Evolutionary conservation across 1,140 invertebrate genomes (phyloP).

Genomic region (Carposina sasakii): DNA sequence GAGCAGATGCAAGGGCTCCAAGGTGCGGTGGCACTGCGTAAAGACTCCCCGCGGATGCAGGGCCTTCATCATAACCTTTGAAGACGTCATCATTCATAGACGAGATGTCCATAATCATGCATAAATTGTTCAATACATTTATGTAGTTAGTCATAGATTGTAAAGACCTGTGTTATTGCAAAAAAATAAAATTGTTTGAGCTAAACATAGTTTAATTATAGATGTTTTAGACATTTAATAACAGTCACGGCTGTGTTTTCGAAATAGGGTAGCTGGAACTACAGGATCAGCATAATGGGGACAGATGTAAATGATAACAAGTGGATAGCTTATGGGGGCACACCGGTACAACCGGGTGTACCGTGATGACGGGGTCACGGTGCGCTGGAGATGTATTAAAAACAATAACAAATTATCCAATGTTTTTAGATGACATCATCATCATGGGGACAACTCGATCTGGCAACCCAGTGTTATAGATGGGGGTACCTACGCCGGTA

Average conservation of each 20-base stretch:
- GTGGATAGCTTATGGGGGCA: conserved; percentile 28
- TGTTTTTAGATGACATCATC: too few relatives aligned
- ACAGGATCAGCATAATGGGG: too few relatives aligned
- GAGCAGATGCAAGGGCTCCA: background rate
- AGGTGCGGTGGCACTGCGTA: background rate
- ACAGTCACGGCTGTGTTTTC: too few relatives aligned
- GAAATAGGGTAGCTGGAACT: too few relatives aligned
- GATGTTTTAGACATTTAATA: too few relatives aligned
- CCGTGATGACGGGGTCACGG: conserved; percentile 41
- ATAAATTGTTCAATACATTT: too few relatives aligned
- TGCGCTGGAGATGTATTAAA: conserved; percentile 59
- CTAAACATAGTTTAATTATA: too few relatives aligned
- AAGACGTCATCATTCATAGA: background rate
- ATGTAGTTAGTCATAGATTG: too few relatives aligned
- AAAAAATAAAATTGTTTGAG: too few relatives aligned
- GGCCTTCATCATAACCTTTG: background rate
- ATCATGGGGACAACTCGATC: conserved; percentile 16
- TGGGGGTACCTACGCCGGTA: conserved; percentile 38
- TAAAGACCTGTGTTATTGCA: too few relatives aligned
- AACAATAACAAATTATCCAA: conserved; percentile 51
- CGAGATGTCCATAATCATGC: background rate
- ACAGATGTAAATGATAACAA: conserved; percentile 27
- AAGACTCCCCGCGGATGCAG: background rate
- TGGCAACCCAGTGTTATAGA: conserved; percentile 32
- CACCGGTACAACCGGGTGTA: conserved; percentile 52